phyloP scores from a whole-genome alignment of 2,888 invertebrate species.

The Agrotis exclamationis region DNA sequence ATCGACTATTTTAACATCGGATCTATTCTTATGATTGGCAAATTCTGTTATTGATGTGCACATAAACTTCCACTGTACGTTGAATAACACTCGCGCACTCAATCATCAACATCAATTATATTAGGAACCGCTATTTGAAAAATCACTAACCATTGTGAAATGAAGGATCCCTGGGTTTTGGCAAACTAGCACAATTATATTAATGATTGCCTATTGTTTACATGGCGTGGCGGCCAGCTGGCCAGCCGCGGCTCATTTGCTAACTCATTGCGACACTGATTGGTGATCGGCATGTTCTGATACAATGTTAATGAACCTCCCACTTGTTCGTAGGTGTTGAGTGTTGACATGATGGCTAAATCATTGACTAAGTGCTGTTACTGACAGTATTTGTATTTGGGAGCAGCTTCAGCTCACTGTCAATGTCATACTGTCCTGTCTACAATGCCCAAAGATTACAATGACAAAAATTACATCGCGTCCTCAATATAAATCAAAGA shows the following conservation, averaged over 20 bases:
- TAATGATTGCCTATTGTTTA: conserved; percentile 64
- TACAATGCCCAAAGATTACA: neutral
- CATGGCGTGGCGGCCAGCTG: conserved; percentile 61
- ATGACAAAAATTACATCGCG: neutral
- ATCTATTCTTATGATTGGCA: conserved; percentile 59
- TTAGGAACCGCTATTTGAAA: conserved; percentile 49
- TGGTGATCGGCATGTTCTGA: conserved; percentile 52
- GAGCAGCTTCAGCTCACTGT: neutral
- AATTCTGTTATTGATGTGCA: conserved; percentile 47
- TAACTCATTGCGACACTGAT: conserved; percentile 59
- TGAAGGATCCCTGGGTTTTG: conserved; percentile 60
- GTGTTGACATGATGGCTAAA: conserved; percentile 23
- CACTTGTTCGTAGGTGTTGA: conserved; percentile 21
- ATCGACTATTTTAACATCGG: conserved; percentile 47
- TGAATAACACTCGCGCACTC: conserved; percentile 50
- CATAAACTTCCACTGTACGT: conserved; percentile 33
- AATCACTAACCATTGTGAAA: conserved; percentile 55
- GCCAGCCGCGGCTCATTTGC: conserved; percentile 58
- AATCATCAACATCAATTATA: conserved; percentile 62
- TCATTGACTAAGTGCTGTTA: conserved; percentile 19
- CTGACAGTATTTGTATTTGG: conserved; percentile 8
- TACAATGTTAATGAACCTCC: conserved; percentile 51
- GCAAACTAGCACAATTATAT: conserved; percentile 57
- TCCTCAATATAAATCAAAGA: neutral
- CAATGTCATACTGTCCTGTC: neutral